Base-by-base conservation (phyloP, 1,140 invertebrate genomes). In the Drosophila rhopaloa region DNA sequence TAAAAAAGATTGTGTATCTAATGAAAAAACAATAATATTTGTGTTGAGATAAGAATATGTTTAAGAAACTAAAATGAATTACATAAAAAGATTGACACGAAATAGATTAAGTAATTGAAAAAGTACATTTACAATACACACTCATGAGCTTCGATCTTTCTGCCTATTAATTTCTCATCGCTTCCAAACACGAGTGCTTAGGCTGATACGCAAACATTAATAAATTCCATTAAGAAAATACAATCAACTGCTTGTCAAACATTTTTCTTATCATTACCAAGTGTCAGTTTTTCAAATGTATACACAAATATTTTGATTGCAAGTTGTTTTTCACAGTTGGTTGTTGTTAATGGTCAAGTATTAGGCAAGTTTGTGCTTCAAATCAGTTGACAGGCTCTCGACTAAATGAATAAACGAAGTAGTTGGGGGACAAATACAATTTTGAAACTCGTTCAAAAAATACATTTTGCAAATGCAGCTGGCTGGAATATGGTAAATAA, bases 281-380 rank as follows among this genome's bases (percentile, higher is more conserved):
- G 6, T 50, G 44, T 65, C 59, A 51, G 44, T 73, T 37, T 27
- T 59, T 47, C 38, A 61, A 59, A 27, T 47, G 40, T 11, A 27
- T 13, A 55, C 57, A 61, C 38, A 74, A 74, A 61, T 61, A 74
- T 44, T 63, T 74, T 56, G 51, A 74, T 75, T 63, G 24, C 40
- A 54, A 46, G 51, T 63, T 16, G 29, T 48, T 59, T 59, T 59
- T 48, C 44, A 19, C 14, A 63, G 4, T 53, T 66, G 11, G 16
- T 4, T 35, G 35, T n/a, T 47, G 27, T 14, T 32, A 27, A 29
- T 16, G 50, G 19, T 62, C 13, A 38, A 38, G 53, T 70, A 70
- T 50, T 38, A 27, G 51, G 67, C 65, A 70, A 70, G 43, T 56
- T 27, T 8, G 66, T 56, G 29, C 13, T 41, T 35, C 27, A 27